Conservation (phyloP, 1,140 invertebrate genomes). For the Ceratoteleas bidentatus region DNA sequence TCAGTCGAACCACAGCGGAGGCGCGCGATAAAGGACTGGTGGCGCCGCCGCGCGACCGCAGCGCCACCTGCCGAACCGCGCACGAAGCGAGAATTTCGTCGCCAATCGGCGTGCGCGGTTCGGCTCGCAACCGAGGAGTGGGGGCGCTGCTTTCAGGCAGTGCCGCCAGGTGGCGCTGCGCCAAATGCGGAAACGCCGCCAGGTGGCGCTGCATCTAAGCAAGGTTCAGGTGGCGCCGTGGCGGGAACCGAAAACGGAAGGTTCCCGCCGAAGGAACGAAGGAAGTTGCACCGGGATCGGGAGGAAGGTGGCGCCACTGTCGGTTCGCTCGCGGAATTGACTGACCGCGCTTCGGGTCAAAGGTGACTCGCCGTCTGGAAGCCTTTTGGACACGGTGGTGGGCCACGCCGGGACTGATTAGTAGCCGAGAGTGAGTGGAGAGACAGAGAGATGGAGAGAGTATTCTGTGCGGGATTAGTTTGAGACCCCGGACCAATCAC, state of each 20-base stretch:
- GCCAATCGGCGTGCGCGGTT: too few species aligned
- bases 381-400: conserved; percentile 63
- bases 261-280: conserved; percentile 1
- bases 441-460: conserved; percentile 13
- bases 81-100: too few species aligned
- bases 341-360: conserved; percentile 47
- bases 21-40: neutral
- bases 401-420: conserved; percentile 70
- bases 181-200: too few species aligned
- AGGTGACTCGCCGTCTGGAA: conserved; percentile 65
- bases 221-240: too few species aligned
- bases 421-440: conserved; percentile 68
- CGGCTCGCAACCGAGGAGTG: too few species aligned
- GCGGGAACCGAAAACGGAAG: too few species aligned
- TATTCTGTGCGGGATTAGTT: conserved; percentile 70
- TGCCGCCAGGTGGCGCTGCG: too few species aligned
- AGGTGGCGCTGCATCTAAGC: too few species aligned
- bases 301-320: conserved; percentile 43
- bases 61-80: too few species aligned
- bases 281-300: conserved; percentile 2
- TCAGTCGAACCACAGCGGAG: neutral
- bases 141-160: too few species aligned
- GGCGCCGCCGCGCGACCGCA: neutral
- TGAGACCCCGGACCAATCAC: conserved; percentile 72
- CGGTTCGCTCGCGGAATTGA: conserved; percentile 50